A percentile compares a stretch with the other conserved stretches of the same genome.
Conservation (phyloP, 37 sponge, comb jelly and placozoan genomes). For the Lycopodina hypogea region DNA sequence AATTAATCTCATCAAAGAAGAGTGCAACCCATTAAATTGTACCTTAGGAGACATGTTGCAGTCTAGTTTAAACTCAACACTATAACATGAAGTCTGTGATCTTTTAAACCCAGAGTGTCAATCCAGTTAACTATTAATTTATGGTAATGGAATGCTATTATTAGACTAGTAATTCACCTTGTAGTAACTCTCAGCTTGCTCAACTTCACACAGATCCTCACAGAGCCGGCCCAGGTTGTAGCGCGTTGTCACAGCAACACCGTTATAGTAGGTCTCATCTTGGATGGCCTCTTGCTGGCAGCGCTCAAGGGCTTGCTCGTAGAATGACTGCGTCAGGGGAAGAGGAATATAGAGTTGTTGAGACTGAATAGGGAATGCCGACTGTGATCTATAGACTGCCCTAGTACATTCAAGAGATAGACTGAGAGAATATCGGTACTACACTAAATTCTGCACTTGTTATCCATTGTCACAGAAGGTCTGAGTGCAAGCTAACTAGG, state of each 20-base stretch:
- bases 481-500: too few species aligned
- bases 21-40: too few species aligned
- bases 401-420: slow-evolving; percentile 12
- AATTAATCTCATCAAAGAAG: too few species aligned
- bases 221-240: slow-evolving; percentile 94
- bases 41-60: too few species aligned
- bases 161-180: slow-evolving; percentile 64
- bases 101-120: too few species aligned
- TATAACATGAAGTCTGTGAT: too few species aligned
- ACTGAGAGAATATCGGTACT: background rate
- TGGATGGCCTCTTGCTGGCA: slow-evolving; percentile 75
- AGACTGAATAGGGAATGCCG: slow-evolving; percentile 22
- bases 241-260: slow-evolving; percentile 72
- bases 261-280: slow-evolving; percentile 81
- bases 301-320: slow-evolving; percentile 75
- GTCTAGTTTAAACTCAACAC: too few species aligned
- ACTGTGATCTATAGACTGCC: too few species aligned
- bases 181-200: slow-evolving; percentile 80
- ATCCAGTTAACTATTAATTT: too few species aligned
- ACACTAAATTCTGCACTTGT: background rate
- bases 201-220: slow-evolving; percentile 72
- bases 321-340: slow-evolving; percentile 51
- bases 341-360: slow-evolving; percentile 23
- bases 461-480: too few species aligned
- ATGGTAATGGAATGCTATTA: too few species aligned